Evolutionary conservation across 2,797 vertebrate genomes (phyloP).

Genomic region (Nyctalus aviator): DNA sequence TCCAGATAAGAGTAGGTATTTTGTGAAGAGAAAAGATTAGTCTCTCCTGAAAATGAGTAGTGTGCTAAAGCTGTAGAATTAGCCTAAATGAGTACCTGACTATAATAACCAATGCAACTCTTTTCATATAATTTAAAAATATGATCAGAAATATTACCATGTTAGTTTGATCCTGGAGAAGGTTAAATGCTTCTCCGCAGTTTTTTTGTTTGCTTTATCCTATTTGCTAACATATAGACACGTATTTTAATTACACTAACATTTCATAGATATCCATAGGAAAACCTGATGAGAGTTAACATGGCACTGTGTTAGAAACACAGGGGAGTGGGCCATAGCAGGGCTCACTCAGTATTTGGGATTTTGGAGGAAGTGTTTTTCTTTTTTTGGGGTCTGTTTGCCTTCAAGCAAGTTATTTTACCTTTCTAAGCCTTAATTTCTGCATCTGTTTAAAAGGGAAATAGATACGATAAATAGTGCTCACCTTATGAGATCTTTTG

Average conservation of each 20-base stretch:
- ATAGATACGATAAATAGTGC: background rate
- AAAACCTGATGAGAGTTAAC: background rate
- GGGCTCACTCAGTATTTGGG: background rate
- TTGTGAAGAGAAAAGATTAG: background rate
- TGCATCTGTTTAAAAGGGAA: background rate
- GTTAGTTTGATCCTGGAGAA: background rate
- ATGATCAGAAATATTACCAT: background rate
- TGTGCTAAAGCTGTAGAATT: background rate
- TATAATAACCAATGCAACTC: background rate
- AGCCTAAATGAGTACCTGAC: background rate
- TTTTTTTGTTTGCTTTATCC: background rate
- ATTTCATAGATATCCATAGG: background rate
- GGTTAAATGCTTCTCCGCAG: background rate
- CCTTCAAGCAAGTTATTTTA: background rate
- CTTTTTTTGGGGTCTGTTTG: background rate
- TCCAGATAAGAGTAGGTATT: background rate
- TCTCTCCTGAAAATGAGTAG: background rate
- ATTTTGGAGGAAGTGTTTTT: background rate
- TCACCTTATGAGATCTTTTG: background rate
- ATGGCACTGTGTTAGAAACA: background rate
- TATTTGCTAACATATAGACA: background rate
- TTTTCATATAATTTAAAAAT: background rate
- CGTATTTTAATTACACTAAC: background rate
- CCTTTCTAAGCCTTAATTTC: background rate
- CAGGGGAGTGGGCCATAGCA: background rate